These are phyloP conservation scores for Caenorhabditis japonica DNA, from an alignment of 2,888 invertebrate species.

Conservation along the genomic window DNA sequence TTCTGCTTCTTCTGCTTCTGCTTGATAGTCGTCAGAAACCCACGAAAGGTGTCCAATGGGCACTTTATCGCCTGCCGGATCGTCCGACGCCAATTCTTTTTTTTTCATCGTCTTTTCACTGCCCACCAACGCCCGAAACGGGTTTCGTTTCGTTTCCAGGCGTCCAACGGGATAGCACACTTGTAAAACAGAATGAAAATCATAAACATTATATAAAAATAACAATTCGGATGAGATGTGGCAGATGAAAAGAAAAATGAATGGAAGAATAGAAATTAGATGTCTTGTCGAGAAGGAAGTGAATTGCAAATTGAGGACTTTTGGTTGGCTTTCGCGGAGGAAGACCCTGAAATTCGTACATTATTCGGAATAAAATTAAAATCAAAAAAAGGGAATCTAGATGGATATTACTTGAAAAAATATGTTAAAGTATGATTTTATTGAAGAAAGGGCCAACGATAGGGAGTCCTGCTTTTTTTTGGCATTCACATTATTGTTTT, in stretches of 20 bases:
- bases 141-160: slow-evolving; percentile 4
- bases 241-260: slow-evolving; percentile 3
- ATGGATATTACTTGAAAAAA: too few species aligned
- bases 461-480: too few species aligned
- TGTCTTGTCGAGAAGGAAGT: slow-evolving; percentile 10
- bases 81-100: too few species aligned
- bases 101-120: too few species aligned
- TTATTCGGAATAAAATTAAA: too few species aligned
- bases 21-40: neutral
- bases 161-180: slow-evolving; percentile 19
- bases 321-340: too few species aligned
- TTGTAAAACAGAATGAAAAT: slow-evolving; percentile 23
- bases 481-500: too few species aligned
- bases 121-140: slow-evolving; percentile 13
- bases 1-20: neutral
- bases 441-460: too few species aligned
- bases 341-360: too few species aligned
- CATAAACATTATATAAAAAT: slow-evolving; percentile 35
- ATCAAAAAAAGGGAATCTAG: too few species aligned
- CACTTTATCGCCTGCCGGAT: slow-evolving; percentile 44
- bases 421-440: too few species aligned
- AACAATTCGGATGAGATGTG: slow-evolving; percentile 30
- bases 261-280: slow-evolving; percentile 21
- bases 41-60: slow-evolving; percentile 24
- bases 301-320: too few species aligned